These are phyloP conservation scores for Sinhomidia bicolor DNA, from an alignment of 2,888 invertebrate species.

Conservation along the genomic window DNA sequence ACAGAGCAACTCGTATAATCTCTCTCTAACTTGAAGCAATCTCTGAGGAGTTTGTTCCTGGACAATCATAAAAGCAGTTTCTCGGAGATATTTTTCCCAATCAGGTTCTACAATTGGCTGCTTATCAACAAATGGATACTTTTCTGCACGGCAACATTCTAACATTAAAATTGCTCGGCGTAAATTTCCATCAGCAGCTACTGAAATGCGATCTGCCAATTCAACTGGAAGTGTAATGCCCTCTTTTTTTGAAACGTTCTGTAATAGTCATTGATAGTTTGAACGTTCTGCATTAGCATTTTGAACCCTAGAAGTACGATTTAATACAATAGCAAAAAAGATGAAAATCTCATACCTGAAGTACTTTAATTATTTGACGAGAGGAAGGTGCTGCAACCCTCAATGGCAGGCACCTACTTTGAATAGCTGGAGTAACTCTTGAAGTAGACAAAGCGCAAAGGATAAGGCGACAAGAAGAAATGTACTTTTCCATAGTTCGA, in stretches of 20 bases:
- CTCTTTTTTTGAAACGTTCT: conserved; percentile 90
- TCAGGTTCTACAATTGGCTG: conserved; percentile 87
- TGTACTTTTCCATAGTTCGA: conserved; percentile 99
- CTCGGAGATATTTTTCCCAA: conserved; percentile 94
- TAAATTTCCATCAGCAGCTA: conserved; percentile 92
- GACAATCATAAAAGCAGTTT: conserved; percentile 93
- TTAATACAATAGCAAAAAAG: no score
- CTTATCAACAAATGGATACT: conserved; percentile 79
- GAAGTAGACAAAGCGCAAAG: conserved; percentile 97
- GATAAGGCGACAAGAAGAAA: conserved; percentile 95
- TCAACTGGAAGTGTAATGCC: conserved; percentile 89
- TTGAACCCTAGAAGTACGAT: not conserved
- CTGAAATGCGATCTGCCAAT: conserved; percentile 89
- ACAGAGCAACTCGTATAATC: conserved; percentile 95
- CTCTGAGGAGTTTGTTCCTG: conserved; percentile 93
- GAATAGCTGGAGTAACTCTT: conserved; percentile 97
- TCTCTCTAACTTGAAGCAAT: conserved; percentile 91
- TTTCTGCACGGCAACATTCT: conserved; percentile 87
- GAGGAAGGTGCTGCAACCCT: conserved; percentile 94
- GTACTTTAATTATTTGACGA: conserved; percentile 87
- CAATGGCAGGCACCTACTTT: conserved; percentile 95
- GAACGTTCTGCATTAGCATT: not conserved
- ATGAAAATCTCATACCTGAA: no score
- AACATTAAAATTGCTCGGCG: conserved; percentile 95
- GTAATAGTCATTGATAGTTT: not conserved